Evolutionary conservation across 2,888 invertebrate genomes (phyloP).

Genomic region (Drosophila cognata): DNA sequence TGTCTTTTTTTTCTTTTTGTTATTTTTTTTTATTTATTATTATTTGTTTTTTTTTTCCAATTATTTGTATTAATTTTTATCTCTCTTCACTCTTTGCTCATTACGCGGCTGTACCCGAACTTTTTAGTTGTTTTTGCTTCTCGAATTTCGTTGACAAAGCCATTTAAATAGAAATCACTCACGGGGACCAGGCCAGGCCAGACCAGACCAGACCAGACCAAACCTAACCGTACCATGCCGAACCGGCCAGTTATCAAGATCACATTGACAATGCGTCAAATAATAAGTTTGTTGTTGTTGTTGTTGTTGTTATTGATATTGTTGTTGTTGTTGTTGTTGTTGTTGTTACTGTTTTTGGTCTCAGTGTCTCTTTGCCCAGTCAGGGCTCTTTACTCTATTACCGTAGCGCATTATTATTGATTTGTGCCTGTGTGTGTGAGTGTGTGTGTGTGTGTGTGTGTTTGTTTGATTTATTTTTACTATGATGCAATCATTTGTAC

Average conservation of each 20-base stretch:
- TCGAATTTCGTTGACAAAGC: conserved; percentile 81
- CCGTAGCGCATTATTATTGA: conserved; percentile 54
- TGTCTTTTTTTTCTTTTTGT: conserved; percentile 5
- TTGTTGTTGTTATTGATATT: conserved; percentile 11
- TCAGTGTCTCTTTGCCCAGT: conserved; percentile 20
- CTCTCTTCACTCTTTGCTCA: conserved; percentile 74
- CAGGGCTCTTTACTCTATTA: conserved; percentile 63
- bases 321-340: conserved; percentile 20
- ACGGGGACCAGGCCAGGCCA: conserved; percentile 33
- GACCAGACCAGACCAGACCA: conserved; percentile 29
- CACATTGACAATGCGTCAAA: conserved; percentile 81
- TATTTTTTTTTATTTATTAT: conserved; percentile 4
- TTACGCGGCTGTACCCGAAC: conserved; percentile 58
- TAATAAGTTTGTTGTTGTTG: conserved; percentile 64
- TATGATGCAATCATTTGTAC: conserved; percentile 76
- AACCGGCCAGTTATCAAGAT: conserved; percentile 72
- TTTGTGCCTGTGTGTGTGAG: conserved; percentile 25
- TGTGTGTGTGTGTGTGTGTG: not conserved
- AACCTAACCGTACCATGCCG: conserved; percentile 24
- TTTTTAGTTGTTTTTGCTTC: conserved; percentile 66
- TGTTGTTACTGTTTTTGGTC: conserved; percentile 33
- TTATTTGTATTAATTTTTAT: conserved; percentile 72
- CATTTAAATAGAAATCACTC: conserved; percentile 83
- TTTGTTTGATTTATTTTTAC: conserved; percentile 53
- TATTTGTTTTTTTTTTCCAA: conserved; percentile 29